A percentile compares a stretch with the other conserved stretches of the same genome.
Evolutionary conservation across 2,888 invertebrate species (phyloP).

Genomic region (Plagodis pulveraria): DNA sequence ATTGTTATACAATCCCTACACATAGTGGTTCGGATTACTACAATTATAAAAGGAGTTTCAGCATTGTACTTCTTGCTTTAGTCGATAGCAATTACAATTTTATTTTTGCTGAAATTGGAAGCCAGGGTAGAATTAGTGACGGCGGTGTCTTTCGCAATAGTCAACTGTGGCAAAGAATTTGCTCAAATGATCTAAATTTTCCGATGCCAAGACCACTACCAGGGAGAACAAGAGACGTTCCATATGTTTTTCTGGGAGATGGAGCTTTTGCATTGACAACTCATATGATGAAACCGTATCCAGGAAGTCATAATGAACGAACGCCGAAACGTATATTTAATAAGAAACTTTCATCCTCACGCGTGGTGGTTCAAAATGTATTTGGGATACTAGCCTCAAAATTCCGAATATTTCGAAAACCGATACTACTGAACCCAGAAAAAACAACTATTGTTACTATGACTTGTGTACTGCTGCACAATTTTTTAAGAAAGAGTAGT

Average conservation of each 20-base stretch:
- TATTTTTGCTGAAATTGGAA: conserved; percentile 25
- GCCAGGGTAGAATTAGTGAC: conserved; percentile 26
- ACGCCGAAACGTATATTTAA: conserved; percentile 11
- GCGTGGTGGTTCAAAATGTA: conserved; percentile 10
- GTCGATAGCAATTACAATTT: conserved; percentile 26
- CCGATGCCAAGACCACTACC: conserved; percentile 5
- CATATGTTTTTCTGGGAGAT: conserved; percentile 16
- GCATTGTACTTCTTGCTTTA: conserved; percentile 26
- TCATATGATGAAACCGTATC: conserved; percentile 14
- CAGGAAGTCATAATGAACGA: conserved; percentile 7
- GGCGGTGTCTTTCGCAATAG: conserved; percentile 21
- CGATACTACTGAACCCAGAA: conserved; percentile 7
- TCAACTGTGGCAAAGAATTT: conserved; percentile 10
- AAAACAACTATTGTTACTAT: conserved; percentile 1
- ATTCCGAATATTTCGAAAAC: conserved; percentile 5
- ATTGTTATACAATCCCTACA: conserved; percentile 10
- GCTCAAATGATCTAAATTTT: conserved; percentile 3
- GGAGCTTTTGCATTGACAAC: conserved; percentile 9
- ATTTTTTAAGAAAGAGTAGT: conserved; percentile 3
- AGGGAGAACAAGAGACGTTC: neutral
- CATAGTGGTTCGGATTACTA: conserved; percentile 17
- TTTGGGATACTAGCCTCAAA: conserved; percentile 11
- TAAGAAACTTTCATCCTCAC: conserved; percentile 6
- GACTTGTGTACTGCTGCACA: conserved; percentile 4
- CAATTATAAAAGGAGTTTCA: conserved; percentile 25